Percentiles rank a stretch among this genome's conserved stretches.
These are phyloP conservation scores for Xenopus tropicalis DNA, from an alignment of 2,113 vertebrate species.

Conservation along the genomic window UCB_Xtro_10.0 CM004445.2:28086001-28086500, in stretches of 20 bases:
- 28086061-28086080: slow-evolving; percentile 71
- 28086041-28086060: slow-evolving; percentile 66
- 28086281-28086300: slow-evolving; percentile 71
- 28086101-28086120: slow-evolving; percentile 59
- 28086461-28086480: slow-evolving; percentile 71
- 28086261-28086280: slow-evolving; percentile 69
- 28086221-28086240: slow-evolving; percentile 69
- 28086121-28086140: slow-evolving; percentile 65
- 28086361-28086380: slow-evolving; percentile 62
- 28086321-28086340: slow-evolving; percentile 65
- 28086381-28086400: slow-evolving; percentile 69
- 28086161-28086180: slow-evolving; percentile 74
- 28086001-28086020: slow-evolving; percentile 68
- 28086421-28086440: slow-evolving; percentile 70
- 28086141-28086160: slow-evolving; percentile 58
- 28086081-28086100: slow-evolving; percentile 69
- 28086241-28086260: slow-evolving; percentile 65
- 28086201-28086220: slow-evolving; percentile 69
- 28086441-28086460: slow-evolving; percentile 71
- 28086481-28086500: slow-evolving; percentile 68
- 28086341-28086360: slow-evolving; percentile 65
- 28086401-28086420: slow-evolving; percentile 72
- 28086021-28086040: slow-evolving; percentile 61
- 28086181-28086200: slow-evolving; percentile 76
- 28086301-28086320: slow-evolving; percentile 63